Evolutionary conservation across 2,797 vertebrate species (phyloP), one percentile per base, ranked within the genome.

Genomic region (Chloroceryle inda): DNA sequence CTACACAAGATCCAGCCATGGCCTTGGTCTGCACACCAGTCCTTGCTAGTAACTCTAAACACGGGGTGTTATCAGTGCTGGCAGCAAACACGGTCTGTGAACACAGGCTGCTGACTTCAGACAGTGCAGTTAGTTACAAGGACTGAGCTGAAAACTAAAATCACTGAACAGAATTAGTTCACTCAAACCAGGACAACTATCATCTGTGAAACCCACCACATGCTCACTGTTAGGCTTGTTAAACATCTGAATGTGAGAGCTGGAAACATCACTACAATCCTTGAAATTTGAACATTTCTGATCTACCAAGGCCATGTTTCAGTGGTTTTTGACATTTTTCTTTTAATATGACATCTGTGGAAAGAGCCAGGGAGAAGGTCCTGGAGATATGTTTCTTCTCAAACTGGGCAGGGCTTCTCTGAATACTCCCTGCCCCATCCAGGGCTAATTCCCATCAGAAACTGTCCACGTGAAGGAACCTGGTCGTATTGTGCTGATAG

Each of bases 201-300:
- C 61, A 58, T 4, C 56, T 55, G 35, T n/a, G 50, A 85, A 50
- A 20, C 20, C 29, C 72, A 73, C 23, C 47, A 33, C 31, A 3
- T 27, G 52, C 19, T 71, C 14, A 2, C 20, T 0, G 0, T 33
- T 9, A 7, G 35, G 24, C 3, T 61, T 13, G 38, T 81, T 64
- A 31, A 61, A 55, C 55, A 27, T 15, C 27, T 49, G 22, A 55
- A 23, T 3, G 26, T 10, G 23, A 23, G 47, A 77, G 33, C 31
- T 68, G 77, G 56, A 66, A 52, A 68, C 2, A 1, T 33, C 8
- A 14, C 31, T 11, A 49, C 33, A 37, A 47, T 29, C 22, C 14
- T 26, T n/a, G 13, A 74, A 63, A 38, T 27, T 23, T 45, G 26
- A 35, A 22, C 56, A 35, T 40, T 47, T 78, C 33, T 74, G 22